phyloP scores from a whole-genome alignment of 2,113 vertebrate genomes.

The Perca flavescens region DNA sequence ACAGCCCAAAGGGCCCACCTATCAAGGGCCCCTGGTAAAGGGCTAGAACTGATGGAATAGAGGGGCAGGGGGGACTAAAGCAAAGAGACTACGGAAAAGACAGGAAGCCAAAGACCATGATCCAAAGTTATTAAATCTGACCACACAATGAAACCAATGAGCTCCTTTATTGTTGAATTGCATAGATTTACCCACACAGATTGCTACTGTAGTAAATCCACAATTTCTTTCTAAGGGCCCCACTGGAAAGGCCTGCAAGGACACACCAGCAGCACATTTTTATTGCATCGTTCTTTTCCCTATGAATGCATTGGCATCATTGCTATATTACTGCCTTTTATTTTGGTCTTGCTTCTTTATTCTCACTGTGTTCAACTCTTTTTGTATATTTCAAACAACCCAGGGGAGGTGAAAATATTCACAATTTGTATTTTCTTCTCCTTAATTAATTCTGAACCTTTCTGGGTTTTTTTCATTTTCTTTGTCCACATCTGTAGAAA shows the following conservation, averaged over 20 bases:
- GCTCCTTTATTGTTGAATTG: slow-evolving; percentile 42
- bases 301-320: slow-evolving; percentile 22
- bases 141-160: slow-evolving; percentile 41
- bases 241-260: slow-evolving; percentile 51
- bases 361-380: slow-evolving; percentile 14
- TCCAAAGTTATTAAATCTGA: slow-evolving; percentile 44
- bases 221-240: slow-evolving; percentile 25
- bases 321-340: slow-evolving; percentile 33
- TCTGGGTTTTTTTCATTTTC: slow-evolving; percentile 11
- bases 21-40: slow-evolving; percentile 91
- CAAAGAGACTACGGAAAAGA: slow-evolving; percentile 50
- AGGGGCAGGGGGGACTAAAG: slow-evolving; percentile 37
- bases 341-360: slow-evolving; percentile 27
- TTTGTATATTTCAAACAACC: slow-evolving; percentile 49
- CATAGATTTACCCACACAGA: slow-evolving; percentile 13
- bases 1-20: slow-evolving; percentile 88
- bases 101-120: slow-evolving; percentile 52
- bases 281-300: slow-evolving; percentile 38
- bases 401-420: slow-evolving; percentile 39
- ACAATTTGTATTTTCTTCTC: slow-evolving; percentile 26
- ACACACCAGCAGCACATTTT: slow-evolving; percentile 45
- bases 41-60: slow-evolving; percentile 1
- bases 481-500: slow-evolving; percentile 25
- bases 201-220: slow-evolving; percentile 31
- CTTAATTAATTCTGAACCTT: slow-evolving; percentile 43